Base-by-base conservation (phyloP, 1,140 invertebrate genomes). In the Drosophila navojoa region DNA sequence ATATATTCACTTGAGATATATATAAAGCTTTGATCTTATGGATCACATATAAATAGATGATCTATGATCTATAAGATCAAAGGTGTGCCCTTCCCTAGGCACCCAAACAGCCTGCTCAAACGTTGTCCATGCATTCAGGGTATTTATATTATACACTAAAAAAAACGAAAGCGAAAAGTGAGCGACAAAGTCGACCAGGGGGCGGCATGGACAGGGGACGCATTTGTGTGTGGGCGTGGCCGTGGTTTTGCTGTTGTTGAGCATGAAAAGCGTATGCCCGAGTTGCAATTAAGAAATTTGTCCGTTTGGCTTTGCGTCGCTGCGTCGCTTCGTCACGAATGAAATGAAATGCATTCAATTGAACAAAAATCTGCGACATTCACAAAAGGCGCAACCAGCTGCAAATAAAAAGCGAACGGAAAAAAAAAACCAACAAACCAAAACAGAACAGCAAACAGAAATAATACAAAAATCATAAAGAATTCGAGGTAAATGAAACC, bases 211-310 rank as follows among this genome's bases (percentile, higher is more conserved):
- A 22, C 19, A 22, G 19, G 25, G 63, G 29, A 10, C 15, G 58
- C 10, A 27, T 4, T 7, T 6, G 42, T 15, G 42, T 15, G 6
- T 45, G 7, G 42, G 42, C 42, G 42, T 45, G 7, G 42, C 4
- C 42, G 16, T 19, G 27, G 44, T 27, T 25, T 25, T 16, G 16
- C 50, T 49, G 52, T 9, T 42, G 6, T 13, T 19, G 15, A 32
- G 63, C 69, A 79, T 82, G 79, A 77, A 89, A 87, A 79, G 69
- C 71, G 69, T 40, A 15, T 50, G 45, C 57, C 71, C 61, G 78
- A 77, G 71, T 76, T 68, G 82, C 82, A 87, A 87, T 87, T 87
- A 87, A 87, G 82, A 87, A 79, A 87, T 87, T 87, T 82, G 82
- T 86, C 82, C 86, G 81, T 86, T 63, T 60, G 71, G 66, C 42